Base-by-base conservation (phyloP, 2,888 invertebrate genomes). In the Silvanus unidentatus region DNA sequence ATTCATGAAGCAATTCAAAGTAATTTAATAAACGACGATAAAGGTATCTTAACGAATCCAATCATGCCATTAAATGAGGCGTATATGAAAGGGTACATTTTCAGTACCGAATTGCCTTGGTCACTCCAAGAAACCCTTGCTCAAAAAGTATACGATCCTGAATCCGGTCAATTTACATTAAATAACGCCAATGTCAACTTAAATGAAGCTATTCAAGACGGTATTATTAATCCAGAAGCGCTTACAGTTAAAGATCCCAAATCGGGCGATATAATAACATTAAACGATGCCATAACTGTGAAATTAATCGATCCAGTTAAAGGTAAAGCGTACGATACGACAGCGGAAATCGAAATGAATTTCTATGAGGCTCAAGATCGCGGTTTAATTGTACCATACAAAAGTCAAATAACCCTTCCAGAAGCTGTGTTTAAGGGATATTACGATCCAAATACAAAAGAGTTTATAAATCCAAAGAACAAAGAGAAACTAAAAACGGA, bases 391-490 rank as follows among this genome's bases (percentile, higher is more conserved):
- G 78, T 91, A 4, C 87, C 89, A 6, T 84, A 88, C 32, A 88
- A 89, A 66, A 82, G 85, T 42, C 88, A 86, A 68, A 82, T 90
- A 52, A 88, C 88, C 48, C 75, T 93, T 16, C 88, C 89, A 0
- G 91, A 92, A 73, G 93, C 93, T 1, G 85, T 94, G n/a, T 87
- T 87, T 62, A 86, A 88, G 71, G 92, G 92, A n/a, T 81, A 88
- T 51, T 93, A 92, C 63, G 90, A 95, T 74, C 85, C 88, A 0
- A 79, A 81, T 58, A 84, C 86, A 28, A 92, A 93, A 38, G 82
- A 86, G 62, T 88, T 91, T 63, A 84, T 84, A 29, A 86, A 87
- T 66, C 84, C 88, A 2, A 78, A 82, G 59, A 86, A 84, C n/a
- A 82, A 84, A 58, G 87, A 88, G 68, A 84, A 86, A 65, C 71